Conservation (phyloP, 2,888 invertebrate species). For the Apamea sordens region DNA sequence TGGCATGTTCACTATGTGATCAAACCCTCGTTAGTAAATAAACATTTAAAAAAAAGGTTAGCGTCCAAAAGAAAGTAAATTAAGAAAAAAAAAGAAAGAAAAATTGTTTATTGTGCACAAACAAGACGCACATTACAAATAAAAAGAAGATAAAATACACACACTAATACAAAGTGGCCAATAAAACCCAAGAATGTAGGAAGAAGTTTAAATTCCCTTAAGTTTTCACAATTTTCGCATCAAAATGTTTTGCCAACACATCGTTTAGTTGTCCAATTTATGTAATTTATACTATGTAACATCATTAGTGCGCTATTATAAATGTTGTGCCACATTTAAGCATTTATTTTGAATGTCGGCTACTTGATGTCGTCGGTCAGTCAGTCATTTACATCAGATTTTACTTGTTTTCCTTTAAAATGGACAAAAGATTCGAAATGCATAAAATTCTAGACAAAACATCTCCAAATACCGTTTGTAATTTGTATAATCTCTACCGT, state of each 20-base stretch:
- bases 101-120: no score
- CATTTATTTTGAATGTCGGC: slow-evolving; percentile 7
- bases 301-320: background rate
- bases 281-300: background rate
- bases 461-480: slow-evolving; percentile 40
- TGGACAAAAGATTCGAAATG: background rate
- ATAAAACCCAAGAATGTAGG: no score
- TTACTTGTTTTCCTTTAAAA: background rate
- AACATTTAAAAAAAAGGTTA: no score
- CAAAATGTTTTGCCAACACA: background rate
- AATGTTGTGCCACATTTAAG: background rate
- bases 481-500: slow-evolving; percentile 26
- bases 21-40: no score
- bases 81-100: no score
- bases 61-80: no score
- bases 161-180: no score
- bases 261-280: background rate
- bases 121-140: no score
- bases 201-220: background rate
- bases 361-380: background rate
- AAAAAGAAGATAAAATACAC: no score
- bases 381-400: background rate
- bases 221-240: background rate
- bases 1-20: no score
- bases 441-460: background rate